Evolutionary conservation across 2,888 invertebrate species (phyloP).

Genomic region (Syritta pipiens): DNA sequence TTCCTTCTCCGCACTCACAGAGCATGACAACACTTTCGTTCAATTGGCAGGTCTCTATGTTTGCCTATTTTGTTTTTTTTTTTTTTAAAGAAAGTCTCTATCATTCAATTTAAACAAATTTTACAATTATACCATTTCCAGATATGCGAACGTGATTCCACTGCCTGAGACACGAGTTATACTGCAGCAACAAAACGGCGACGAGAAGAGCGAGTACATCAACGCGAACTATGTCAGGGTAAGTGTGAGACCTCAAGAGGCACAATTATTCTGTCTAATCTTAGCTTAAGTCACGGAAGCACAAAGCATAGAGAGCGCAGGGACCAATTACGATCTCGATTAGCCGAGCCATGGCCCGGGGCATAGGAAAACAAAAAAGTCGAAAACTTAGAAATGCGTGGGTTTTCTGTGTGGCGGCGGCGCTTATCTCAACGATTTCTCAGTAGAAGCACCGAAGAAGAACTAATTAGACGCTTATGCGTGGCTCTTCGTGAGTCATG

Average conservation of each 20-base stretch:
- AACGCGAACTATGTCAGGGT: slow-evolving; percentile 96
- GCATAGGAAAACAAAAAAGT: background rate
- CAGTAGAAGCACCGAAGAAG: slow-evolving; percentile 42
- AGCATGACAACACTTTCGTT: no score
- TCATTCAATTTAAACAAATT: no score
- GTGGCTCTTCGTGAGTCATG: slow-evolving; percentile 24
- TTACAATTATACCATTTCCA: slow-evolving; percentile 69
- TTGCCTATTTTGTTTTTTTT: no score
- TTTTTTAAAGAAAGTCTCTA: no score
- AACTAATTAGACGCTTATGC: slow-evolving; percentile 40
- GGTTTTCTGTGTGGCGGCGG: slow-evolving; percentile 7
- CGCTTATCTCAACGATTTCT: slow-evolving; percentile 3
- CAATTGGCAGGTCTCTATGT: no score
- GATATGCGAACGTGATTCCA: slow-evolving; percentile 96
- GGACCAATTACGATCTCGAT: slow-evolving; percentile 47
- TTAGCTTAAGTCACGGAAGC: slow-evolving; percentile 66
- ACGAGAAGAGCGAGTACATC: slow-evolving; percentile 92
- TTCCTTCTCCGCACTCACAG: no score
- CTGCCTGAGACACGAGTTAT: slow-evolving; percentile 93
- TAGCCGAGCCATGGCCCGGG: background rate
- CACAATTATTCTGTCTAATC: slow-evolving; percentile 60
- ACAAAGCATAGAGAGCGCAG: slow-evolving; percentile 51
- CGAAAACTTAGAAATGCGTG: slow-evolving; percentile 26
- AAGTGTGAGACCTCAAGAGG: slow-evolving; percentile 77
- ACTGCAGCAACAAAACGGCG: slow-evolving; percentile 85